Base-by-base conservation (phyloP, 2,888 invertebrate genomes). In the Ochropacha duplaris region DNA sequence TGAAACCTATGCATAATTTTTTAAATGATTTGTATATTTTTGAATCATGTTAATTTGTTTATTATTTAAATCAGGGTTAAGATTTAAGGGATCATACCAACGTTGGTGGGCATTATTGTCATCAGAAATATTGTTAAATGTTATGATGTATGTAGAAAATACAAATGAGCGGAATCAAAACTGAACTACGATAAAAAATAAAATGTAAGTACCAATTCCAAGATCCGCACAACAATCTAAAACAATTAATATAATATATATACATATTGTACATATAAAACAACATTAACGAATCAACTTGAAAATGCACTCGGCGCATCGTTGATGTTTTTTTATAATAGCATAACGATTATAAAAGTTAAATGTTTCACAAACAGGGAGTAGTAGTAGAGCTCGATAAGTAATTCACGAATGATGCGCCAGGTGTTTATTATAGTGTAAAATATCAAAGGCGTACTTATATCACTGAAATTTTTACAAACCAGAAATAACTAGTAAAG, bases 221-320 rank as follows among this genome's bases (percentile, higher is more conserved):
- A 62, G 54, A 64, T 55, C 50, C 59, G 57, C 63, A 60, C 62
- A 44, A 44, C 19, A 44, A 16, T 19, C 19, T 44, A 44, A 59
- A 55, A 63, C 57, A 58, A 64, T 34, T 54, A 60, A 58, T 11
- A 57, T 57, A 59, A 16, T 28, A 31, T 34, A 51, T 36, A 54
- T 66, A 57, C 55, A 64, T n/a, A n/a, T n/a, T n/a, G n/a, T n/a
- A n/a, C 65, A 61, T 57, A 62, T 65, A 50, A 62, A 60, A 71
- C 57, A 63, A 70, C 69, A 70, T 59, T 56, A 55, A 65, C 54
- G n/a, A 59, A 60, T 51, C 55, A 60, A 57, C 64, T 62, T 57
- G 52, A 31, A 57, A 61, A 56, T 54, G 50, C 60, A 65, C 61
- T 60, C 44, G 60, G 62, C 60, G 61, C 61, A 60, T 54, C 56